Percentiles rank a stretch among this genome's conserved stretches.
phyloP scores from a whole-genome alignment of 2,797 vertebrate species.

The Phoebastria nigripes region DNA sequence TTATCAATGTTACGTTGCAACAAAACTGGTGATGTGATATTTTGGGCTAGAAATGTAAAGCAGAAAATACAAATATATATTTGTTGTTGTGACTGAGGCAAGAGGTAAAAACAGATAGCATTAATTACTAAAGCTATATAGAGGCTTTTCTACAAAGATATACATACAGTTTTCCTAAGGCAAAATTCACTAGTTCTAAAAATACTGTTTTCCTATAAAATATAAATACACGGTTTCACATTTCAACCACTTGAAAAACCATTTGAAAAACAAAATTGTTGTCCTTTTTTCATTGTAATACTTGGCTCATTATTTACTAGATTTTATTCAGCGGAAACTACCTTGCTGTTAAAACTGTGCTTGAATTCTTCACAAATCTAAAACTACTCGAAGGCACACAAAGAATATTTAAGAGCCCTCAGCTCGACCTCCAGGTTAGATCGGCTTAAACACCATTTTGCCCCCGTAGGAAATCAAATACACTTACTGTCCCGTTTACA shows the following conservation, averaged over 20 bases:
- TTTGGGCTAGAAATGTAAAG: neutral
- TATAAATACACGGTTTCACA: neutral
- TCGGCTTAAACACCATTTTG: neutral
- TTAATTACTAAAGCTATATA: constrained; percentile 23
- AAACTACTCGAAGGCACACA: neutral
- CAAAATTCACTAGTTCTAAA: constrained; percentile 1
- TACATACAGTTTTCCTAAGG: neutral
- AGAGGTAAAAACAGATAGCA: constrained; percentile 12
- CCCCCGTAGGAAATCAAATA: neutral
- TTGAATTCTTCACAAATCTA: neutral
- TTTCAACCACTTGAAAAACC: neutral
- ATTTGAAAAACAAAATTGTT: neutral
- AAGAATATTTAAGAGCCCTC: neutral
- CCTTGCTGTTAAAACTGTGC: neutral
- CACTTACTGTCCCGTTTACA: constrained; percentile 19
- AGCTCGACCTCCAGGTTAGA: neutral
- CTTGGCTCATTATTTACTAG: neutral
- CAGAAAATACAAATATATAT: neutral
- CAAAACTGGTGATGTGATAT: neutral
- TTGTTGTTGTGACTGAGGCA: neutral
- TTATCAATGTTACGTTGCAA: neutral
- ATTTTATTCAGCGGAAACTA: neutral
- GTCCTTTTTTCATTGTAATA: neutral
- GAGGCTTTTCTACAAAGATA: neutral
- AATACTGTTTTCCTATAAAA: neutral